phyloP scores from a whole-genome alignment of 2,888 invertebrate species.

The Rhorus exstirpatorius region DNA sequence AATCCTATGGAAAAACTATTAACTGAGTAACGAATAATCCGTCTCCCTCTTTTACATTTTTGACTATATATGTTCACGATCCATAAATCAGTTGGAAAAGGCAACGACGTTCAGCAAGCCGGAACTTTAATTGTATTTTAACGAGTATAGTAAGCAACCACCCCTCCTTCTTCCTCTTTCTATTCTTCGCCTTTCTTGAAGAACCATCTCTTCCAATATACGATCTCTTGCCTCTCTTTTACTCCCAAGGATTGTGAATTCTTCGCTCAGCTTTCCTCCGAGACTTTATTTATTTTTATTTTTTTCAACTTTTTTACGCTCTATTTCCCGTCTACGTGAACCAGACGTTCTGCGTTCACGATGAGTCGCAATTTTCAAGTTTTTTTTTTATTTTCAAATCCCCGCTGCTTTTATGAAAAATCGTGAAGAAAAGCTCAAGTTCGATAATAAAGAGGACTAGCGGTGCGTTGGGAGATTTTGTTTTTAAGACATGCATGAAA shows the following conservation, averaged over 20 bases:
- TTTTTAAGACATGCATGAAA: too few species aligned
- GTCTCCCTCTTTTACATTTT: conserved; percentile 44
- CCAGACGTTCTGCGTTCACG: conserved; percentile 1
- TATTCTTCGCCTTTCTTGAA: conserved; percentile 42
- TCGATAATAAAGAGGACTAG: not conserved
- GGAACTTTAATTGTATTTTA: conserved; percentile 78
- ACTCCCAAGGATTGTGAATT: conserved; percentile 10
- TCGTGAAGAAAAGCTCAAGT: conserved; percentile 17
- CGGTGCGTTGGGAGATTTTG: too few species aligned
- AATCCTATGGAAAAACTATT: conserved; percentile 69
- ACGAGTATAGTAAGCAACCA: conserved; percentile 72
- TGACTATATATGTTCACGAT: conserved; percentile 36
- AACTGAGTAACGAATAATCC: conserved; percentile 70
- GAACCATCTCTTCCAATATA: conserved; percentile 53
- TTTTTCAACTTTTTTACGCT: conserved; percentile 45
- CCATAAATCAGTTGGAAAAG: conserved; percentile 73
- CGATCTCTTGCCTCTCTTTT: conserved; percentile 11
- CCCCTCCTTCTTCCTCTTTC: conserved; percentile 19
- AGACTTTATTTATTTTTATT: conserved; percentile 34
- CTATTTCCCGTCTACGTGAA: conserved; percentile 41
- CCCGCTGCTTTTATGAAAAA: conserved; percentile 23
- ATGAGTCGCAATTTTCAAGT: conserved; percentile 33
- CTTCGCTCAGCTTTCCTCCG: conserved; percentile 17
- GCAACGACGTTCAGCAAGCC: conserved; percentile 55
- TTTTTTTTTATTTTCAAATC: too few species aligned